Evolutionary conservation across 35 echinoderm and acorn worm genomes (phyloP).

Genomic region (Antedon bifida): DNA sequence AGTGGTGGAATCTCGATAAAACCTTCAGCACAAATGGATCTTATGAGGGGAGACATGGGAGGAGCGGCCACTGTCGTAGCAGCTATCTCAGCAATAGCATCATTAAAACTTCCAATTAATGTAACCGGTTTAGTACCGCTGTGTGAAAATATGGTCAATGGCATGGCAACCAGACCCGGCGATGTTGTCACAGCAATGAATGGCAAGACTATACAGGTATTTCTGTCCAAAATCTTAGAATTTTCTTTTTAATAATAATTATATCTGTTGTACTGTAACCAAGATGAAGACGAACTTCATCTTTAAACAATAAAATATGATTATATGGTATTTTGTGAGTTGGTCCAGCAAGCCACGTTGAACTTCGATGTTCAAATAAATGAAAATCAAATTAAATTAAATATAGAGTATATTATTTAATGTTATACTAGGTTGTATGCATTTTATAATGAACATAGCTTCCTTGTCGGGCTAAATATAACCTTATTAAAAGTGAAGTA

Average conservation of each 20-base stretch:
- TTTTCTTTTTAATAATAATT: neutral
- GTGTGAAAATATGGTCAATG: slow-evolving; percentile 90
- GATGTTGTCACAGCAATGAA: slow-evolving; percentile 95
- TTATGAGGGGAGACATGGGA: slow-evolving; percentile 96
- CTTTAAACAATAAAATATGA: too few species aligned
- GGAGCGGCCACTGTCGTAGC: slow-evolving; percentile 79
- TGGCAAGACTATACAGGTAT: slow-evolving; percentile 97
- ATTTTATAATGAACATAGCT: too few species aligned
- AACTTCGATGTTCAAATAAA: too few species aligned
- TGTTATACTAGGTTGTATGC: too few species aligned
- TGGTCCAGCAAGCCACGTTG: too few species aligned
- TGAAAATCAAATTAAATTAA: too few species aligned
- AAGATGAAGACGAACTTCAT: too few species aligned
- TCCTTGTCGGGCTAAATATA: too few species aligned
- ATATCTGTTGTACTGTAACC: neutral
- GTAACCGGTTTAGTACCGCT: slow-evolving; percentile 67
- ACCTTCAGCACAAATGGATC: slow-evolving; percentile 66
- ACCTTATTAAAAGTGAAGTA: too few species aligned
- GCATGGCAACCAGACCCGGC: slow-evolving; percentile 68
- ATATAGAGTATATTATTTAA: too few species aligned
- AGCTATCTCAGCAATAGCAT: slow-evolving; percentile 62
- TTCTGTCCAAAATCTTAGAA: neutral
- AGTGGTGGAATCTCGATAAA: slow-evolving; percentile 92
- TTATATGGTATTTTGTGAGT: too few species aligned
- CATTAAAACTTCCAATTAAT: slow-evolving; percentile 67